These are phyloP conservation scores for Elgonia sp. DNA, from an alignment of 2,888 invertebrate species.

Conservation along the genomic window DNA sequence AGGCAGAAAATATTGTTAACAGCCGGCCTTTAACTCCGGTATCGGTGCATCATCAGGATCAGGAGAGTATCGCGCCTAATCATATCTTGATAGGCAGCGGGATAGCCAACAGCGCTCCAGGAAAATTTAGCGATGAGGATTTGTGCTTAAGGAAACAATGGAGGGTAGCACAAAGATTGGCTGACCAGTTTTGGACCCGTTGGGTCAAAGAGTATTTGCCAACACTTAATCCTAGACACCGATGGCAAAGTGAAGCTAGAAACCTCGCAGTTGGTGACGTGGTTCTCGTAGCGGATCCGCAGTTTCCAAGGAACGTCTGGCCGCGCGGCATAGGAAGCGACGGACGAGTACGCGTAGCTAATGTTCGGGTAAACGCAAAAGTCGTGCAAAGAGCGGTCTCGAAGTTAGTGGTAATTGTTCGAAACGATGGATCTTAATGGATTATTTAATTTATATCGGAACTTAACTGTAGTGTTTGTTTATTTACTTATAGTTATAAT, in stretches of 20 bases:
- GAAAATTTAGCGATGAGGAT: neutral
- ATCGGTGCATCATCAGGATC: neutral
- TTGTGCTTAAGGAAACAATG: neutral
- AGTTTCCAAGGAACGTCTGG: neutral
- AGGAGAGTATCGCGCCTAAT: neutral
- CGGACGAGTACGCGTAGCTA: neutral
- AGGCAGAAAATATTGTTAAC: neutral
- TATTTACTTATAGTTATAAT: no score
- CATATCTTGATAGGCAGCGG: neutral
- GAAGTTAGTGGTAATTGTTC: no score
- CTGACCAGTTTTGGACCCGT: slow-evolving; percentile 5
- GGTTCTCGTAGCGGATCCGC: neutral
- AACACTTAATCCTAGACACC: neutral
- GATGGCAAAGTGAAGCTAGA: no score
- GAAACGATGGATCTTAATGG: no score
- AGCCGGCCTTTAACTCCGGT: neutral
- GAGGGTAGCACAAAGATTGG: slow-evolving; percentile 5
- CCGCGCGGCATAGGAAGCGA: neutral
- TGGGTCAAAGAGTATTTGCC: slow-evolving; percentile 9
- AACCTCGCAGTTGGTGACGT: neutral
- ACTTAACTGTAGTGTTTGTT: no score
- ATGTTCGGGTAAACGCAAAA: neutral
- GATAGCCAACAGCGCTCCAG: neutral
- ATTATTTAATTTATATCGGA: no score
- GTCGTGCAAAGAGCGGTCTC: no score